Base-by-base conservation (phyloP, 2,797 vertebrate species). In the Lateolabrax maculatus region DNA sequence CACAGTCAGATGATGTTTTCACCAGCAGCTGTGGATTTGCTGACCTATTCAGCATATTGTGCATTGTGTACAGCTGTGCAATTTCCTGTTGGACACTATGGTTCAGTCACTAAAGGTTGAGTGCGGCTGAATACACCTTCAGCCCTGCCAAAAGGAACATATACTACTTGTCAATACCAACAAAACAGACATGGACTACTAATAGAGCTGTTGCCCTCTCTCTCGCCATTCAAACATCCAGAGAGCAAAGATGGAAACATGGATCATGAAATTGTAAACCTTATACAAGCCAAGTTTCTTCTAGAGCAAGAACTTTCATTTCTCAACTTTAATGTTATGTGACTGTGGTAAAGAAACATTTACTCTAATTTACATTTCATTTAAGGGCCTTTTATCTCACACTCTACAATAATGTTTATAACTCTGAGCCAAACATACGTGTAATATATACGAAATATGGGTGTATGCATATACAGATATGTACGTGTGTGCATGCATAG, bases 41-140 rank as follows among this genome's bases (percentile, higher is more conserved):
- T 77, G 52, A 63, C 6, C 34, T 56, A 21, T 73, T 64, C 37
- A 71, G 39, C 12, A 60, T 43, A 16, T 2, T 48, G 34, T 57
- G 37, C 63, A 11, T 18, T 39, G 19, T 61, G 36, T 70, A 41
- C 61, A 77, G 36, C 51, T 81, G 63, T 65, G 46, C 19, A 61
- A 39, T 79, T 71, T 84, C 57, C 63, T 57, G 55, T 21, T 36
- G 25, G 58, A 52, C 1, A 0, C 6, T 61, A 44, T n/a, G 79
- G 34, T 23, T 29, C 9, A 57, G 18, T 52, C 19, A 11, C 18
- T 15, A n/a, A 48, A 21, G 44, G 36, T 57, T 36, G 72, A 79
- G 10, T 36, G 19, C 12, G 8, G 13, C 13, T 67, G 34, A 69
- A 57, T 70, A 11, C 29, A 39, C 31, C 19, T 18, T 9, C 3